Evolutionary conservation across 2,113 vertebrate genomes (phyloP), one percentile per base, ranked within the genome.

Genomic region (Bos javanicus): DNA sequence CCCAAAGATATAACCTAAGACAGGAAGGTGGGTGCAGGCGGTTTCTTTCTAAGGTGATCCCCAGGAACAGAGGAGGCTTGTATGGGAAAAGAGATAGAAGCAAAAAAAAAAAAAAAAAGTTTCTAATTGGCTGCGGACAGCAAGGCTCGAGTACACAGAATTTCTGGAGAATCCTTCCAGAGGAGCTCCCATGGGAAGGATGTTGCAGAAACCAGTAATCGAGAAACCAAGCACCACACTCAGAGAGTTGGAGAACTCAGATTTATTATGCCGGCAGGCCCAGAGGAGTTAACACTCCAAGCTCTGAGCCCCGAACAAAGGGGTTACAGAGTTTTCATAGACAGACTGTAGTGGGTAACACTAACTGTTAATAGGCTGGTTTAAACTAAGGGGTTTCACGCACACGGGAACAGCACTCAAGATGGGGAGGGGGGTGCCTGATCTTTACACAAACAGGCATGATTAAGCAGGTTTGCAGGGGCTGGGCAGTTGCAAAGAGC

Each of bases 111-210:
- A 71, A 33, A 33, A 19, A 39, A 57, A 94, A 8, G 7, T 60
- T 78, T 36, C 1, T 4, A 2, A 56, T 7, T n/a, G 15, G 33
- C 25, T 39, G 39, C 19, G 19, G n/a, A 78, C 28, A 54, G 56
- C 60, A 43, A 21, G 13, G 6, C 6, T 83, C 46, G 16, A 17
- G 39, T 1, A 19, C 9, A 25, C 0, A 26, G 36, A 16, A 19
- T 30, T 48, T 57, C 54, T n/a, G 21, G 43, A 46, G 60, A 64
- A 43, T 39, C 13, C 78, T 50, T 85, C 56, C 39, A 39, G 84
- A 94, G 1, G 71, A 62, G 43, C 5, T 48, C 21, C 21, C 36
- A 4, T 13, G 25, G n/a, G 28, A 74, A 94, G 64, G 9, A 9
- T 36, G n/a, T 33, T 62, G 14, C 30, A 33, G 62, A 64, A 64